Percentiles rank a stretch among this genome's conserved stretches.
Evolutionary conservation across 2,113 vertebrate species (phyloP).

Genomic region (Xenopus borealis): DNA sequence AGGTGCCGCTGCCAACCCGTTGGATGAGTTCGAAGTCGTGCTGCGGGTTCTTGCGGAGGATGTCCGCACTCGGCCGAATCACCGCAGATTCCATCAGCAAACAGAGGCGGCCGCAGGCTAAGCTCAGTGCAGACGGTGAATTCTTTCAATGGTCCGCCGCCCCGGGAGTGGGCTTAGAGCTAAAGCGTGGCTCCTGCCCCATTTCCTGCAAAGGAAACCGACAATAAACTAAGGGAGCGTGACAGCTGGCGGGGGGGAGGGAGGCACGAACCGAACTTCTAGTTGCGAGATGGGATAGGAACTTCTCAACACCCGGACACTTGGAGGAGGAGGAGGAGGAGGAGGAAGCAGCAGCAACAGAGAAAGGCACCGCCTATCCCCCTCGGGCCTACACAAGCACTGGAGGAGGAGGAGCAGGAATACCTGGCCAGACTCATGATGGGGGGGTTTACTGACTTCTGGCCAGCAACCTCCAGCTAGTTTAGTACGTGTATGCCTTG

Average conservation of each 20-base stretch:
- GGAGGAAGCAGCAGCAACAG: no score
- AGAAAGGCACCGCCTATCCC: neutral
- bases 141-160: neutral
- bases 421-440: no score
- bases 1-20: constrained; percentile 94
- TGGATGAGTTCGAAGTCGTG: constrained; percentile 95
- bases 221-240: accelerated
- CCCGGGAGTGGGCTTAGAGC: neutral
- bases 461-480: no score
- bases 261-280: neutral
- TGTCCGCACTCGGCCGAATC: constrained; percentile 78
- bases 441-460: no score
- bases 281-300: neutral
- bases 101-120: neutral
- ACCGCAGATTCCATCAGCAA: neutral
- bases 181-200: constrained; percentile 6
- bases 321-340: constrained; percentile 9
- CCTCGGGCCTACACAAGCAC: neutral
- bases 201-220: neutral
- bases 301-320: constrained; percentile 13
- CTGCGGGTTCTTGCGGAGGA: constrained; percentile 92
- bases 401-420: no score
- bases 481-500: no score
- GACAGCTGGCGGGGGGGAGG: neutral
- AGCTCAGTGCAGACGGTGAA: neutral